Base-by-base conservation (phyloP, 2,888 invertebrate species). In the Eupithecia vulgata region DNA sequence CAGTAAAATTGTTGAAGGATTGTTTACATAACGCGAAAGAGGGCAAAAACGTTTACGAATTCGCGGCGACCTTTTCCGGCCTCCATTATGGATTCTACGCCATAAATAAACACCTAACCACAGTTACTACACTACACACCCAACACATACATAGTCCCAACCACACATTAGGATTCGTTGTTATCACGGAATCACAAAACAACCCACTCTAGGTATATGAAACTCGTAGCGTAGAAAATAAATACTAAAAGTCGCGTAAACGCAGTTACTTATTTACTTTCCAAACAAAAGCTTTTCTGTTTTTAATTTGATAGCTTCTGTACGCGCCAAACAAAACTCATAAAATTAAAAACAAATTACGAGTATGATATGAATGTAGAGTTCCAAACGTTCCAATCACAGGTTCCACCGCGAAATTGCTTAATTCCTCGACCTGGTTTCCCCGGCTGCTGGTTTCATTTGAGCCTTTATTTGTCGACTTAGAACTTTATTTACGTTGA, bases 391-490 rank as follows among this genome's bases (percentile, higher is more conserved):
- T n/a, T 34, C 61, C 34, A 61, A 34, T 61, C 61, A 30, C 59
- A 65, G 40, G 37, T 65, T 25, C 37, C 12, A 65, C 37, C 57
- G 57, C 30, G 12, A 57, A 68, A 30, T 70, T 70, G 15, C 15
- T 52, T 67, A 62, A 62, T 25, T 67, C 67, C 37, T 40, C 73
- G 71, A 68, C 57, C 68, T 70, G 67, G 74, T 71, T 71, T 66
- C 66, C 37, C 62, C 40, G 15, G 57, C 57, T 57, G 10, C 57
- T 57, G 21, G 30, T 40, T 71, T 72, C 71, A 72, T 72, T 75
- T 57, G 45, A 69, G 67, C 62, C 64, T 72, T 67, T 62, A 66
- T 68, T 72, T 64, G 65, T 62, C 10, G 48, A 69, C 42, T 52
- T 52, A 21, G 59, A 72, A 75, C 48, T 72, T 75, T 61, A 68